Evolutionary conservation across 2,797 vertebrate genomes (phyloP), one percentile per base, ranked within the genome.

Genomic region (Periparus ater): DNA sequence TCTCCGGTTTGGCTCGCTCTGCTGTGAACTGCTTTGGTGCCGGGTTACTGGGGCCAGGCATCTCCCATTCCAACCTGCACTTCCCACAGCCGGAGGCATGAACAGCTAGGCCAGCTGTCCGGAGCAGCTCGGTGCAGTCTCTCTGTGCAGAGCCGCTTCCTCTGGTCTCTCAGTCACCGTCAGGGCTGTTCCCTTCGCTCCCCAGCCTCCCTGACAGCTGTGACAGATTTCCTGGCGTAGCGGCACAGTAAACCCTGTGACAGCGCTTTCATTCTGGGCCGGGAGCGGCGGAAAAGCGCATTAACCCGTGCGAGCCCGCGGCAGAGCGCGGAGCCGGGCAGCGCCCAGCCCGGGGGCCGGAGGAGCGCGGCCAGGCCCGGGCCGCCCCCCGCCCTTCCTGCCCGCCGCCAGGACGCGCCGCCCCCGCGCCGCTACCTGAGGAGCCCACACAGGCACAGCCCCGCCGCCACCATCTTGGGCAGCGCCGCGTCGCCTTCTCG

Each of bases 81-180:
- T 17, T 30, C 47, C 36, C n/a, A 13, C 5, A 7, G 21, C 11
- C 2, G 1, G 34, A 16, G 71, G 58, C 38, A 1, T 0, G 40
- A 34, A 11, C 30, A 38, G 38, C 30, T 29, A 1, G 1, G 26
- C 5, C 47, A 25, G 16, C 11, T 20, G 30, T 2, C 17, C 63
- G 10, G 19, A 15, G 47, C 45, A 68, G 22, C 40, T n/a, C 32
- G 0, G 19, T 4, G 77, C n/a, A 17, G n/a, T 2, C 13, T 27
- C 38, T 48, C 34, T 1, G 7, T 2, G 18, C 51, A 26, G 3
- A 27, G 14, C 34, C 0, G 9, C 3, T 3, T 22, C 9, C 19
- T 42, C 42, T 1, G 23, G 7, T 19, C 23, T 26, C 60, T 26
- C 47, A 12, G 34, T 7, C 30, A 2, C n/a, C 10, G 40, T 4